phyloP scores from a whole-genome alignment of 2,113 vertebrate genomes.

The Coreoperca whiteheadi region DNA sequence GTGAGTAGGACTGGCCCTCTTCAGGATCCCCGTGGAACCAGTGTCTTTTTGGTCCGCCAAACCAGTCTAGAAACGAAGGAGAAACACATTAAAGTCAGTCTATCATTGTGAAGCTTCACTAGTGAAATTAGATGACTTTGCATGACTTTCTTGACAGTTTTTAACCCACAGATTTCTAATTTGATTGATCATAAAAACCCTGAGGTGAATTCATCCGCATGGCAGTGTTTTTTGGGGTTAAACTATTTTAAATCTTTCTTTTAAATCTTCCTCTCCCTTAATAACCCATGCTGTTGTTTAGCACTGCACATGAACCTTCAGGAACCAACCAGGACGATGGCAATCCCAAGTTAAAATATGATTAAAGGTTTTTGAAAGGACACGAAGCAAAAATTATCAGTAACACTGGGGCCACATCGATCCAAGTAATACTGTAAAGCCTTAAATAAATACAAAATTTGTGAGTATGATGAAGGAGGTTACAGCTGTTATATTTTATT shows the following conservation, averaged over 20 bases:
- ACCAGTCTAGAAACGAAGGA: slow-evolving; percentile 64
- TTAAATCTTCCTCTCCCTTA: background rate
- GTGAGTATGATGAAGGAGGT: background rate
- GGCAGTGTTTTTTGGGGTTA: background rate
- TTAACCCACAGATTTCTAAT: background rate
- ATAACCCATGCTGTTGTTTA: background rate
- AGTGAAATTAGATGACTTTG: background rate
- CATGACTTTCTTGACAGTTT: background rate
- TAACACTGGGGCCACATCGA: no score
- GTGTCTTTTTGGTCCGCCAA: slow-evolving; percentile 75
- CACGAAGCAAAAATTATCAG: background rate
- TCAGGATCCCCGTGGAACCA: slow-evolving; percentile 73
- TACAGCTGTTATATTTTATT: background rate
- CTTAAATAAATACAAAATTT: no score
- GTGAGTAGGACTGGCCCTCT: slow-evolving; percentile 80
- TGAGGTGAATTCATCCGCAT: background rate
- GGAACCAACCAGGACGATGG: background rate
- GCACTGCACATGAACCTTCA: background rate
- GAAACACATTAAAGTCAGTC: slow-evolving; percentile 2
- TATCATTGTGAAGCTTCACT: background rate
- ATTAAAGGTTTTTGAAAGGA: background rate
- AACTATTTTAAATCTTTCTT: background rate
- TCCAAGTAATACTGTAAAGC: no score
- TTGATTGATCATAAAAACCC: background rate
- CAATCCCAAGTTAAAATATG: background rate